Evolutionary conservation across 1,140 invertebrate species (phyloP).

Genomic region (Diprion similis): DNA sequence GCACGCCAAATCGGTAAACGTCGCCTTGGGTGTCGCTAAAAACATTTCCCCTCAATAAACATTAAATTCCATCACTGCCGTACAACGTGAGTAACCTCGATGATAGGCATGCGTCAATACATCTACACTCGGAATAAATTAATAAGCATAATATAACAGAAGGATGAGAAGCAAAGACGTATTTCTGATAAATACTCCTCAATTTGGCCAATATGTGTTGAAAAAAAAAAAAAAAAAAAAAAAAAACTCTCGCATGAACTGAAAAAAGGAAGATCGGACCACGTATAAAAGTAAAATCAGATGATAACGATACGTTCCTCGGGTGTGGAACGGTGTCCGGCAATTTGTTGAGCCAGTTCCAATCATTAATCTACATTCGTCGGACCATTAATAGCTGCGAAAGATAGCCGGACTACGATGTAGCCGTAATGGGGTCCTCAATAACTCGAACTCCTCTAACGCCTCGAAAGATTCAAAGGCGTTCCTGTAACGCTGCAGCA

Average conservation of each 20-base stretch:
- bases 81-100: background rate
- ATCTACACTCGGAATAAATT: no score
- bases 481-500: no score
- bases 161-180: no score
- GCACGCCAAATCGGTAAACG: background rate
- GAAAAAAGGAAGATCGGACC: background rate
- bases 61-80: background rate
- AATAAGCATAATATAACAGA: no score
- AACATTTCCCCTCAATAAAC: background rate
- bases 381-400: conserved; percentile 7
- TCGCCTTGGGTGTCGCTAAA: background rate
- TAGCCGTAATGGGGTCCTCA: conserved; percentile 6
- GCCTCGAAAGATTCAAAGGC: background rate
- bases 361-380: conserved; percentile 6
- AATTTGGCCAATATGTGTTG: no score
- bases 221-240: background rate
- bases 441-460: background rate
- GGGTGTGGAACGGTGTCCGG: background rate
- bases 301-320: conserved; percentile 3
- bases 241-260: background rate
- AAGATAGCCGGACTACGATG: background rate
- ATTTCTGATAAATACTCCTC: no score
- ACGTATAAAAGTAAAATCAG: no score
- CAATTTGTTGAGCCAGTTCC: conserved; percentile 1
- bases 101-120: no score